phyloP scores from a whole-genome alignment of 2,797 vertebrate genomes.

The Gallirallus australis region DNA sequence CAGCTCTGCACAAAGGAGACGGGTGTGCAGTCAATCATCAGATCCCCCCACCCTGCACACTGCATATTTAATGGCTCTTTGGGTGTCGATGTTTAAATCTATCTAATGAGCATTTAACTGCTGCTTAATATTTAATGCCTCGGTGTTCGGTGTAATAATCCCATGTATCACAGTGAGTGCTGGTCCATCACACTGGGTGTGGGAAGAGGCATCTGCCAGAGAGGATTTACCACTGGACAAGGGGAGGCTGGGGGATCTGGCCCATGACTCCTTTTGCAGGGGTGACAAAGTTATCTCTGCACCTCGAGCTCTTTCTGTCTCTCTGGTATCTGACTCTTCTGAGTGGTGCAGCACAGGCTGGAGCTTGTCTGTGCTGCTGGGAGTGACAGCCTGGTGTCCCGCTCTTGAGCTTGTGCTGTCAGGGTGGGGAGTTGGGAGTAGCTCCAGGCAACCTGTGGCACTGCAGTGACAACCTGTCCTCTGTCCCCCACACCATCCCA shows the following conservation, averaged over 20 bases:
- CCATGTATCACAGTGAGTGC: background rate
- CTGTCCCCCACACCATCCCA: rapidly evolving
- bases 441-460: background rate
- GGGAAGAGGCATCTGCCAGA: background rate
- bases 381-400: background rate
- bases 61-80: background rate
- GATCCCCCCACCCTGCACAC: background rate
- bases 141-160: background rate
- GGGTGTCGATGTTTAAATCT: conserved; percentile 3
- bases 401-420: background rate
- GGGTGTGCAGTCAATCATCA: background rate
- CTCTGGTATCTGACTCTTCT: background rate
- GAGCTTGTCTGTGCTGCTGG: background rate
- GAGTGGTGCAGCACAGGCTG: background rate
- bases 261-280: background rate
- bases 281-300: background rate
- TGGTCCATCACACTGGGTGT: background rate
- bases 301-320: background rate
- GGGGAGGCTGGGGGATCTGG: too few relatives aligned
- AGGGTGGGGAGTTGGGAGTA: background rate
- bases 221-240: background rate
- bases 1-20: background rate
- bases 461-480: background rate
- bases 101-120: conserved; percentile 13
- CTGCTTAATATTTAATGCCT: background rate